These are phyloP conservation scores for Epinephelus malabaricus DNA, from an alignment of 2,797 vertebrate genomes.

Conservation along the genomic window DNA sequence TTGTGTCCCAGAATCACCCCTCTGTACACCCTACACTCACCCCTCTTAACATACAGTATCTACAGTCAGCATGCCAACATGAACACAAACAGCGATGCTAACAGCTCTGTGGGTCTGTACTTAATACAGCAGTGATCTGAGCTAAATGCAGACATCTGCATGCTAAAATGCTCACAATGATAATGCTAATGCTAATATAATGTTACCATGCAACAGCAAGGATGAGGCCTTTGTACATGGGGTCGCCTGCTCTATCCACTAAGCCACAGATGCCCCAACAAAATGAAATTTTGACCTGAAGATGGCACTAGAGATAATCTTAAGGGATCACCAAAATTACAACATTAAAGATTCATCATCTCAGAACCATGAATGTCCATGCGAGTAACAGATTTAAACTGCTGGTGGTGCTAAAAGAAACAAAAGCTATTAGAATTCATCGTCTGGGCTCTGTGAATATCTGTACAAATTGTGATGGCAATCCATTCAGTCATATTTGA, in stretches of 20 bases:
- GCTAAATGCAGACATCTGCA: not conserved
- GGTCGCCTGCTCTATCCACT: too few species aligned
- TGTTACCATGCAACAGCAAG: too few species aligned
- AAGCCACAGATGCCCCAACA: too few species aligned
- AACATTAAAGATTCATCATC: slow-evolving; percentile 4
- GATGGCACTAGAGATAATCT: not conserved
- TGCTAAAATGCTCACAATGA: not conserved
- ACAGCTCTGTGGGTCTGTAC: too few species aligned
- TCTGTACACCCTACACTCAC: not conserved
- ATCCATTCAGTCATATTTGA: not conserved
- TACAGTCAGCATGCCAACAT: not conserved
- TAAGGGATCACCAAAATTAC: not conserved
- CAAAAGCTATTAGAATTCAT: not conserved
- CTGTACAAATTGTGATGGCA: not conserved
- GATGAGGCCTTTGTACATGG: too few species aligned
- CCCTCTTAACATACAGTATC: not conserved
- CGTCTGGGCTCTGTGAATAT: not conserved
- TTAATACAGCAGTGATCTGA: not conserved
- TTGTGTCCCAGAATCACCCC: slow-evolving; percentile 50
- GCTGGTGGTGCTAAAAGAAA: not conserved
- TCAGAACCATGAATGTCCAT: not conserved
- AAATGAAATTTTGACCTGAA: not conserved
- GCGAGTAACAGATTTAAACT: not conserved
- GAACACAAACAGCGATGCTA: too few species aligned
- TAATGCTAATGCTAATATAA: not conserved